Evolutionary conservation across 2,888 invertebrate genomes (phyloP), one percentile per base, ranked within the genome.

Genomic region (Clepsis dumicolana): DNA sequence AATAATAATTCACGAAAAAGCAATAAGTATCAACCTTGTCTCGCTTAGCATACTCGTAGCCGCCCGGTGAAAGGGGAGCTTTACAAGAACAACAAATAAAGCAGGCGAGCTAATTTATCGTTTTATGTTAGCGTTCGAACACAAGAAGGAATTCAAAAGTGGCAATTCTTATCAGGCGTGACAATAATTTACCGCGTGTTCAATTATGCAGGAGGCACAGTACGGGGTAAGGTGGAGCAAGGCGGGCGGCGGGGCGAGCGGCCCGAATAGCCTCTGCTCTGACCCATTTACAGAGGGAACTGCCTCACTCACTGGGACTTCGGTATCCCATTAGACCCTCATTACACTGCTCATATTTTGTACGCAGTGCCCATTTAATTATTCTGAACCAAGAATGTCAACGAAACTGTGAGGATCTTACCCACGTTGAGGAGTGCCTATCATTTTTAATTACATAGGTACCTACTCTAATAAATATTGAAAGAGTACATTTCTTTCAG

Each of bases 121-220:
- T 29, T 24, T 18, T 24, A n/a, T 61, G 4, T 32, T 53, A 53
- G 29, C 53, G 27, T 53, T 66, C n/a, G 53, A 62, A 54, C 66
- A 63, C 25, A 63, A n/a, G 70, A 73, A 73, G 75, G 75, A 78
- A 81, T 82, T 77, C 77, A 73, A 81, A 75, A 82, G 80, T 80
- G 82, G 81, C 83, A 81, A 78, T 78, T 78, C 79, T 80, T 80
- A 80, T 82, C 84, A 84, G 77, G 82, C 82, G 86, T 87, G 89
- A 91, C 90, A 88, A 90, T 91, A 89, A 90, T 90, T 90, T 88
- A 83, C 89, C 87, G 83, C 86, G 85, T 88, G 89, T 89, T 91
- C 89, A 92, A 91, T 91, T 91, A 91, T 91, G 90, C 90, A 90
- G 85, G 87, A 85, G 86, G 86, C 85, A 88, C 85, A 89, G 85